A percentile compares a stretch with the other conserved stretches of the same genome.
phyloP scores from a whole-genome alignment of 2,888 invertebrate species.

The Euphydryas editha region DNA sequence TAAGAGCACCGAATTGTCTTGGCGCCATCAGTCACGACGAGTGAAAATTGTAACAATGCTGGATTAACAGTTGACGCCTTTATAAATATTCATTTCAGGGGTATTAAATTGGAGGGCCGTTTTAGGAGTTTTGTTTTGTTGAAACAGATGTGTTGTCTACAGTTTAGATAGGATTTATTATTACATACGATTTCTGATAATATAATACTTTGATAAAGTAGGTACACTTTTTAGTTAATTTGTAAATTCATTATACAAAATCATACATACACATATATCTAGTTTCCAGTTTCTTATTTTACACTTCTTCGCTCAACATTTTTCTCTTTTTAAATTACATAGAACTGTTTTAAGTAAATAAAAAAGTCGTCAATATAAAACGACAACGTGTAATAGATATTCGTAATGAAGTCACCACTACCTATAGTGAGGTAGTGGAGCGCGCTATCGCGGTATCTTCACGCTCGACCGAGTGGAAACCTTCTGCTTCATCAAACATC shows the following conservation, averaged over 20 bases:
- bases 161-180: conserved; percentile 35
- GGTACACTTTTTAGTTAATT: no score
- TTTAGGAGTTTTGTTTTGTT: conserved; percentile 66
- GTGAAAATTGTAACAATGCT: conserved; percentile 78
- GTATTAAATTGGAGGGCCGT: conserved; percentile 69
- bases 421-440: conserved; percentile 70
- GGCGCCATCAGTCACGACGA: conserved; percentile 74
- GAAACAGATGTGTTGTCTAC: conserved; percentile 71
- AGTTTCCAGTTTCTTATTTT: no score
- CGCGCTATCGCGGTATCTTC: conserved; percentile 80
- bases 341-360: no score
- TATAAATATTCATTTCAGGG: conserved; percentile 81
- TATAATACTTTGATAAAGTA: no score
- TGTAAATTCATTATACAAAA: no score
- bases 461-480: conserved; percentile 72
- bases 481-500: conserved; percentile 71
- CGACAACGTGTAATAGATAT: not conserved
- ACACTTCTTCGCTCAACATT: no score
- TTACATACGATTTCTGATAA: conserved; percentile 22
- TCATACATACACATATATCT: no score
- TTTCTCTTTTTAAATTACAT: no score
- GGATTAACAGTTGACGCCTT: conserved; percentile 81
- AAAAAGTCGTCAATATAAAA: not conserved
- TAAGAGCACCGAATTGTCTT: conserved; percentile 73
- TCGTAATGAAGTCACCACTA: conserved; percentile 44